Percentiles rank a stretch among this genome's conserved stretches.
Conservation (phyloP, 1,140 invertebrate genomes). For the Nephila pilipes region DNA sequence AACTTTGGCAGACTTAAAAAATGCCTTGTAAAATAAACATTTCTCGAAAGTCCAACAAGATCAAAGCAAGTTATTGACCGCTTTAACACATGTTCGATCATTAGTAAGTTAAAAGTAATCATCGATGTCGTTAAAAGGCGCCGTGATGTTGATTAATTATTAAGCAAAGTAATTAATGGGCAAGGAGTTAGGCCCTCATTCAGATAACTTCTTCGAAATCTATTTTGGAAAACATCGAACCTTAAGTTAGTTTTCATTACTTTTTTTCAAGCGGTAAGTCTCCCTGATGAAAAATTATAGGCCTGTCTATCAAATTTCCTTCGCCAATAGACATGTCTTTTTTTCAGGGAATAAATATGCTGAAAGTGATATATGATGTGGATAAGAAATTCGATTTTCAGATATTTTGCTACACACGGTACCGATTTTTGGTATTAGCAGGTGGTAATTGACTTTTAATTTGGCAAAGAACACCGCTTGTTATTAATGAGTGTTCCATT, state of each 20-base stretch:
- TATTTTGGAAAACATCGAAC: not conserved
- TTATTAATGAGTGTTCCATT: not conserved
- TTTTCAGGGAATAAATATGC: not conserved
- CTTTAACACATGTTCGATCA: conserved; percentile 11
- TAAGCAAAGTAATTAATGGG: not conserved
- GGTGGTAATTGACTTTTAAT: conserved; percentile 26
- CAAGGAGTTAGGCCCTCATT: not conserved
- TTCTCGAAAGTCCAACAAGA: not conserved
- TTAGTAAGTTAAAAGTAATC: conserved; percentile 4
- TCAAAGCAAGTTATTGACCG: not conserved
- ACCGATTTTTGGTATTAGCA: not conserved
- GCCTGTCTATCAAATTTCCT: not conserved
- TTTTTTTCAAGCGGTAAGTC: not conserved
- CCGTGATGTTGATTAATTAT: conserved; percentile 2
- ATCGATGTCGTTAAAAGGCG: conserved; percentile 21
- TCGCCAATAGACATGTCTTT: not conserved
- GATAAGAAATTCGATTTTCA: not conserved
- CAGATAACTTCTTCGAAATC: not conserved
- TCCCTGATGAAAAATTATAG: not conserved
- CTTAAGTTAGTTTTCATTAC: not conserved
- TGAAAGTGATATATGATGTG: not conserved
- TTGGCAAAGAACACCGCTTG: not conserved
- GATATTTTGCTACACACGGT: not conserved
- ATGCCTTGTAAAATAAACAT: not conserved
- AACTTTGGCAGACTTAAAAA: too few species aligned